A percentile compares a stretch with the other conserved stretches of the same genome.
phyloP scores from a whole-genome alignment of 2,888 invertebrate genomes.

The Phyllotreta cruciferae region DNA sequence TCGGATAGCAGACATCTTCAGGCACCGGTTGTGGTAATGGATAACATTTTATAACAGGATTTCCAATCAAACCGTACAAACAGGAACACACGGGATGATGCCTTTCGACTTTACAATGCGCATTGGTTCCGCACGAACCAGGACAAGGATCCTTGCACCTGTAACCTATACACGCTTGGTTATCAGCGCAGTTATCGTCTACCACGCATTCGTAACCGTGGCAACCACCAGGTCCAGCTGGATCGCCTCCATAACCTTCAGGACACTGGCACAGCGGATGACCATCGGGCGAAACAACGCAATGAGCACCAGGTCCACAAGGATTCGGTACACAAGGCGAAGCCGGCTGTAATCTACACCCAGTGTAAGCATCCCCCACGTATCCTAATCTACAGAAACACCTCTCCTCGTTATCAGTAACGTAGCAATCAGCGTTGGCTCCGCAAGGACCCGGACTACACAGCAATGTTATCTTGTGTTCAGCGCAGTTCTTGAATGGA shows the following conservation, averaged over 20 bases:
- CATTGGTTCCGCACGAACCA: slow-evolving; percentile 79
- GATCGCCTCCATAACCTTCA: slow-evolving; percentile 78
- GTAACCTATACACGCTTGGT: slow-evolving; percentile 80
- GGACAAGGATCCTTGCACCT: slow-evolving; percentile 83
- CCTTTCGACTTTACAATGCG: slow-evolving; percentile 76
- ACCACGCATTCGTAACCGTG: slow-evolving; percentile 81
- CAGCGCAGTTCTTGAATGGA: slow-evolving; percentile 78
- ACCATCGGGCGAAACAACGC: slow-evolving; percentile 72
- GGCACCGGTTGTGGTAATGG: slow-evolving; percentile 64
- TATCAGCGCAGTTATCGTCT: slow-evolving; percentile 77
- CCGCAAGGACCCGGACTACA: slow-evolving; percentile 87
- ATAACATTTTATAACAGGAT: slow-evolving; percentile 78
- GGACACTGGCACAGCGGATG: slow-evolving; percentile 77
- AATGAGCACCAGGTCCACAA: slow-evolving; percentile 80
- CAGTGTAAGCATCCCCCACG: slow-evolving; percentile 80
- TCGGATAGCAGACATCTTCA: slow-evolving; percentile 74
- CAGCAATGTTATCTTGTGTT: slow-evolving; percentile 67
- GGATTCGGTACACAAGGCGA: slow-evolving; percentile 80
- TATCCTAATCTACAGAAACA: slow-evolving; percentile 82
- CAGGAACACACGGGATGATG: slow-evolving; percentile 85
- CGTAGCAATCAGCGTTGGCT: slow-evolving; percentile 82
- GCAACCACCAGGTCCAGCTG: slow-evolving; percentile 74
- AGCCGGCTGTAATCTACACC: slow-evolving; percentile 73
- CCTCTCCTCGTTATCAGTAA: slow-evolving; percentile 80
- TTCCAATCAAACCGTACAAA: slow-evolving; percentile 74